Evolutionary conservation across 2,888 invertebrate genomes (phyloP), one percentile per base, ranked within the genome.

Genomic region (Epistrophella euchroma): DNA sequence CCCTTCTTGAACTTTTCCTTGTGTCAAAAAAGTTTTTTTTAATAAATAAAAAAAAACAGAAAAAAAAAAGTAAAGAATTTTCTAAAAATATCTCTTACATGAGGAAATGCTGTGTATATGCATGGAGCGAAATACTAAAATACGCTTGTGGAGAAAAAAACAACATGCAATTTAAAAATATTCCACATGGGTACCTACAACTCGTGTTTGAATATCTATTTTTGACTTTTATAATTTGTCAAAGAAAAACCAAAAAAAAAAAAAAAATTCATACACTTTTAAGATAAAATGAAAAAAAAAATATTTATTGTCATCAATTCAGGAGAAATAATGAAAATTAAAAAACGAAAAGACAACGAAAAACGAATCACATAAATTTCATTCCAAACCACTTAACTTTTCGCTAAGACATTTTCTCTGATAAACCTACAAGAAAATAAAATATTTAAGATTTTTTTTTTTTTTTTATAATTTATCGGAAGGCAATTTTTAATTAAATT

Each of bases 111-210:
- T 85, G 55, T 80, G 68, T 32, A 60, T 71, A 66, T 60, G 64
- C 40, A 56, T 66, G 76, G 47, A 68, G 37, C 32, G n/a, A 45
- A 37, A 68, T 11, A 58, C 17, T 13, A 47, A 60, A 35, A 68
- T 66, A 66, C 47, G 35, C 45, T 45, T 35, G 68, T 75, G 80
- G 64, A 64, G 64, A 40, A 32, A 64, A 40, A 52, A 66, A 60
- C 58, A 81, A 55, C 17, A 55, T 80, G 80, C 75, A 81, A 64
- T 60, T 77, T 68, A 73, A 82, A 82, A 82, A 82, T 77, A 73
- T 73, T 77, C 50, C 76, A 55, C 66, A 78, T 64, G 15, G 15
- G 22, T 50, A 50, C 22, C 50, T 50, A 64, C 66, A 52, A 52
- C 50, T 25, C 50, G 50, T 52, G 9, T 25, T 52, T 25, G 60